These are phyloP conservation scores for Adelphocoris suturalis DNA, from an alignment of 2,888 invertebrate genomes.

Conservation along the genomic window DNA sequence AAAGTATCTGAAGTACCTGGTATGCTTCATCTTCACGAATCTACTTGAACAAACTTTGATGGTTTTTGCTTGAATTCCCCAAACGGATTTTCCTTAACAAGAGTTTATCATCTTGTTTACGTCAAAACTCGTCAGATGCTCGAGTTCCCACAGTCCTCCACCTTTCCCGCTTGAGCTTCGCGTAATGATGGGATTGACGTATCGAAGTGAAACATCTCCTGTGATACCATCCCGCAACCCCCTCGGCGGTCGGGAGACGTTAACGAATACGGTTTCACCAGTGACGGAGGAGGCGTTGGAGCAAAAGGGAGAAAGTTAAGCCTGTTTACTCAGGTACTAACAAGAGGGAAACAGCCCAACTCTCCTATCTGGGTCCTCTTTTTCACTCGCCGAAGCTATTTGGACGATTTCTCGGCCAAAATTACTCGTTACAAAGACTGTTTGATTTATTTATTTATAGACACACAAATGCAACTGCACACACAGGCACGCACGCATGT, in stretches of 20 bases:
- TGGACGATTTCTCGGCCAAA: too few relatives aligned
- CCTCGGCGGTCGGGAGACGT: neutral
- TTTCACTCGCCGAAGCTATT: too few relatives aligned
- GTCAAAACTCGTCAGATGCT: neutral
- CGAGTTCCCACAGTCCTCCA: neutral
- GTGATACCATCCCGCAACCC: neutral
- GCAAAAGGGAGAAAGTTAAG: neutral
- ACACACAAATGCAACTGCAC: too few relatives aligned
- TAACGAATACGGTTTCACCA: neutral
- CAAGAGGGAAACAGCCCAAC: neutral
- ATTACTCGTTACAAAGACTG: too few relatives aligned
- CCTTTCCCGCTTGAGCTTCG: neutral
- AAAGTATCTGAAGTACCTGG: too few relatives aligned
- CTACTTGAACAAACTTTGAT: too few relatives aligned
- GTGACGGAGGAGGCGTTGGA: neutral
- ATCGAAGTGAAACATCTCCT: slow-evolving; percentile 16
- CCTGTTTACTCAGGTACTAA: slow-evolving; percentile 6
- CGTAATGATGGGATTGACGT: slow-evolving; percentile 14
- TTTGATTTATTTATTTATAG: too few relatives aligned
- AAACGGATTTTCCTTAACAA: too few relatives aligned
- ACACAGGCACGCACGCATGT: too few relatives aligned
- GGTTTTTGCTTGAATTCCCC: too few relatives aligned
- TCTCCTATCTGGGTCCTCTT: too few relatives aligned
- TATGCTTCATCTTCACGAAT: too few relatives aligned
- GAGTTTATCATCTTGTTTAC: neutral